Evolutionary conservation across 2,113 vertebrate species (phyloP).

Genomic region (Pterocles burchelli): DNA sequence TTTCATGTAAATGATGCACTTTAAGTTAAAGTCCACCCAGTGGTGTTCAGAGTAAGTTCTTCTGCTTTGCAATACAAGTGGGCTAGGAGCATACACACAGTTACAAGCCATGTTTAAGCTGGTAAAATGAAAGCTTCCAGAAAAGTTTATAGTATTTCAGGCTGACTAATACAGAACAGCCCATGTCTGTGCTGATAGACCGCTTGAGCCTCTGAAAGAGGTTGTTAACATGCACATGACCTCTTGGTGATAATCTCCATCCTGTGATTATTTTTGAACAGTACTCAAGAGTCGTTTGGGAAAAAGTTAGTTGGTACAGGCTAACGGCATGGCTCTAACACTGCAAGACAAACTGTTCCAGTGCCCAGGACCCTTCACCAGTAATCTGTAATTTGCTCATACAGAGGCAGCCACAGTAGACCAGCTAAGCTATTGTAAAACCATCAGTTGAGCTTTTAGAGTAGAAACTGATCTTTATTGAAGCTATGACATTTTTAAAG

Average conservation of each 20-base stretch:
- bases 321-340: fast-evolving
- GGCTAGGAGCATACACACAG: neutral
- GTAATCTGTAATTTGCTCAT: neutral
- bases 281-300: neutral
- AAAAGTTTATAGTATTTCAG: neutral
- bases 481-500: neutral
- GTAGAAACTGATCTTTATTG: neutral
- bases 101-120: neutral
- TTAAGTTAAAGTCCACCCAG: neutral
- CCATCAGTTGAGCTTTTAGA: neutral
- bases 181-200: neutral
- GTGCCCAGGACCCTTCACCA: neutral
- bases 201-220: neutral
- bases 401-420: neutral
- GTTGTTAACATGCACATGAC: neutral
- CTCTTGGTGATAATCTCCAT: neutral
- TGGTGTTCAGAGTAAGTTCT: neutral
- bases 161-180: neutral
- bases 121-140: neutral
- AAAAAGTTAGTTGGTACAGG: neutral
- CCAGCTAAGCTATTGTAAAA: neutral
- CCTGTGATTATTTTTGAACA: neutral
- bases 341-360: neutral
- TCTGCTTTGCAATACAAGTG: neutral
- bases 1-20: neutral